Conservation (phyloP, 2,888 invertebrate species). For the Epirrita christyi region DNA sequence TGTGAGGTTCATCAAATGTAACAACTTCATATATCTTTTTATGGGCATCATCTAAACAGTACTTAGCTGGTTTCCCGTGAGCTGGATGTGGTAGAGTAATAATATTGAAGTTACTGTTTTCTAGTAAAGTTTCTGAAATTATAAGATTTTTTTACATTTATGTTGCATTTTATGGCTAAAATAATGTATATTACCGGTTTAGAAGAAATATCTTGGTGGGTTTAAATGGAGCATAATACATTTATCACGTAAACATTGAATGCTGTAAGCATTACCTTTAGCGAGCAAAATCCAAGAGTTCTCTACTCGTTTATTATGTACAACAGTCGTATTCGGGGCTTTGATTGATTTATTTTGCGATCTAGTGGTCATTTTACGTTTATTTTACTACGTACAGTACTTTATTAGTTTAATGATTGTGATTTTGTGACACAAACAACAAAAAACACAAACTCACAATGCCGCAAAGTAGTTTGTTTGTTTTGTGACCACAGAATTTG, state of each 20-base stretch:
- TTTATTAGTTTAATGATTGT: too few species aligned
- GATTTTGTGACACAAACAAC: too few species aligned
- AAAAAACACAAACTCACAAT: too few species aligned
- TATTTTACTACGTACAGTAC: too few species aligned
- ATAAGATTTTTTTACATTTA: slow-evolving; percentile 1
- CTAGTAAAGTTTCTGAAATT: slow-evolving; percentile 66
- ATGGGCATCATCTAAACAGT: slow-evolving; percentile 86
- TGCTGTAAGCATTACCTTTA: slow-evolving; percentile 77
- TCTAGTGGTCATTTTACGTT: slow-evolving; percentile 78
- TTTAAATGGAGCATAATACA: too few species aligned
- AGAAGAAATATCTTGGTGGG: too few species aligned
- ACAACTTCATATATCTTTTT: slow-evolving; percentile 88
- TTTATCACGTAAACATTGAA: too few species aligned
- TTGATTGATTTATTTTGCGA: slow-evolving; percentile 82
- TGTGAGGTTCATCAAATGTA: slow-evolving; percentile 88
- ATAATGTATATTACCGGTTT: not conserved
- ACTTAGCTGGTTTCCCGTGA: slow-evolving; percentile 86
- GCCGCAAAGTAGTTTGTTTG: too few species aligned
- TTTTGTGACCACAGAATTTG: too few species aligned
- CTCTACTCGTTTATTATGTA: slow-evolving; percentile 82
- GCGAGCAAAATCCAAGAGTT: slow-evolving; percentile 88
- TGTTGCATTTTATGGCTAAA: not conserved
- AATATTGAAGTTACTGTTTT: slow-evolving; percentile 77
- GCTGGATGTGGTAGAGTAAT: slow-evolving; percentile 88
- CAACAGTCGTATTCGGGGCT: slow-evolving; percentile 65